A percentile compares a stretch with the other conserved stretches of the same genome.
phyloP scores from a whole-genome alignment of 2,797 vertebrate species.

The Sebastes dallii region DNA sequence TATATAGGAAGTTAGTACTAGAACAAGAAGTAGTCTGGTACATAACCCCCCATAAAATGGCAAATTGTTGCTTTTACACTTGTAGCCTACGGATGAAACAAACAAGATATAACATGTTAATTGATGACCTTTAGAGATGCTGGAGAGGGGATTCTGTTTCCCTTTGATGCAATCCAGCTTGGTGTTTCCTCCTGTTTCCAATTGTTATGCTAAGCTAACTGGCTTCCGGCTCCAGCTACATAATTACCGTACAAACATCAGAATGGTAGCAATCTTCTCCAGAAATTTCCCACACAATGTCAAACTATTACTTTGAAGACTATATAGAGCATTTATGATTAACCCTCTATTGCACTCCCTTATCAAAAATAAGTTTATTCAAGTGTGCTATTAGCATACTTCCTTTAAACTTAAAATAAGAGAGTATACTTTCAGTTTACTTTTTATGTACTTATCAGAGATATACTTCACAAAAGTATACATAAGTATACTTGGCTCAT shows the following conservation, averaged over 20 bases:
- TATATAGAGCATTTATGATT: neutral
- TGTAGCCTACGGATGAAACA: neutral
- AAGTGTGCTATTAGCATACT: neutral
- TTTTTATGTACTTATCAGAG: neutral
- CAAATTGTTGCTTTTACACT: neutral
- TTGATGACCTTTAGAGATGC: neutral
- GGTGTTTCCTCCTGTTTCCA: neutral
- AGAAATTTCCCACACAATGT: neutral
- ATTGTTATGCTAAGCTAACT: neutral
- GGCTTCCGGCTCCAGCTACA: neutral
- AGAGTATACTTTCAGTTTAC: neutral
- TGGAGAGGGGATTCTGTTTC: neutral
- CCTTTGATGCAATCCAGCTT: neutral
- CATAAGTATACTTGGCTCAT: too few relatives aligned
- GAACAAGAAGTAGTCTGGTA: neutral
- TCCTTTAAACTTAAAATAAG: neutral
- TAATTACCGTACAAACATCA: neutral
- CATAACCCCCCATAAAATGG: neutral
- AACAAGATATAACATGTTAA: neutral
- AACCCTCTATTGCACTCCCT: constrained; percentile 8
- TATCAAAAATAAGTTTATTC: neutral
- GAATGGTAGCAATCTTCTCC: neutral
- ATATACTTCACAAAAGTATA: too few relatives aligned
- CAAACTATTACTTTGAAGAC: neutral
- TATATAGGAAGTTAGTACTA: too few relatives aligned